Conservation (phyloP, 2,888 invertebrate genomes). For the Meiosimyza platycephala region DNA sequence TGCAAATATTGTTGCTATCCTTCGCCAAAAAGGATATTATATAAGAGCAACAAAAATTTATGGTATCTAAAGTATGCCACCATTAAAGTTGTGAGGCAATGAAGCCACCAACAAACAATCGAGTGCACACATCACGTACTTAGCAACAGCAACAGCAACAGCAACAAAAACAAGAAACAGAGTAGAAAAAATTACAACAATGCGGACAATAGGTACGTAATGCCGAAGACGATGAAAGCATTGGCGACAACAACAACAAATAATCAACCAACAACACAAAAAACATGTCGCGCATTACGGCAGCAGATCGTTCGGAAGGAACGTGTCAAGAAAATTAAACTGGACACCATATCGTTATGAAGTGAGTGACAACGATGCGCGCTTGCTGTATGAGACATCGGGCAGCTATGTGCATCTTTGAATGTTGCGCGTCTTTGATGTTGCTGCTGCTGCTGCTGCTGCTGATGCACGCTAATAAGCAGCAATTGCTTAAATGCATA, state of each 20-base stretch:
- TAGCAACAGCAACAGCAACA: not conserved
- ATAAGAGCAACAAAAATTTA: not conserved
- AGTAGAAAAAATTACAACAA: not conserved
- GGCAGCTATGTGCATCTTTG: not conserved
- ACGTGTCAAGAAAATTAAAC: slow-evolving; percentile 11
- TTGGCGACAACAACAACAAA: not conserved
- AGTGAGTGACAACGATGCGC: not conserved
- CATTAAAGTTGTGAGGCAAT: not conserved
- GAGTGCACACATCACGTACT: slow-evolving; percentile 8
- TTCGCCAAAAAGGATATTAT: slow-evolving; percentile 1
- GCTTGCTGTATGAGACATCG: not conserved
- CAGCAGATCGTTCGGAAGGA: not conserved
- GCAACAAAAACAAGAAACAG: too few relatives aligned
- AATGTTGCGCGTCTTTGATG: not conserved
- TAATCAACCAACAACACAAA: slow-evolving; percentile 6
- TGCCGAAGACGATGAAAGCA: not conserved
- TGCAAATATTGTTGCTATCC: not conserved
- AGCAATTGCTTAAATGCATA: not conserved
- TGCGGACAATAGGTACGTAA: too few relatives aligned
- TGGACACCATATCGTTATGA: not conserved
- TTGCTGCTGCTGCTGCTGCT: not conserved
- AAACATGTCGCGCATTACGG: slow-evolving; percentile 3
- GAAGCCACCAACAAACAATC: slow-evolving; percentile 1
- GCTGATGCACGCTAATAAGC: not conserved
- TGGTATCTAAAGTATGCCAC: slow-evolving; percentile 1